Conservation (phyloP, 2,113 vertebrate genomes). For the Stercorarius parasiticus region DNA sequence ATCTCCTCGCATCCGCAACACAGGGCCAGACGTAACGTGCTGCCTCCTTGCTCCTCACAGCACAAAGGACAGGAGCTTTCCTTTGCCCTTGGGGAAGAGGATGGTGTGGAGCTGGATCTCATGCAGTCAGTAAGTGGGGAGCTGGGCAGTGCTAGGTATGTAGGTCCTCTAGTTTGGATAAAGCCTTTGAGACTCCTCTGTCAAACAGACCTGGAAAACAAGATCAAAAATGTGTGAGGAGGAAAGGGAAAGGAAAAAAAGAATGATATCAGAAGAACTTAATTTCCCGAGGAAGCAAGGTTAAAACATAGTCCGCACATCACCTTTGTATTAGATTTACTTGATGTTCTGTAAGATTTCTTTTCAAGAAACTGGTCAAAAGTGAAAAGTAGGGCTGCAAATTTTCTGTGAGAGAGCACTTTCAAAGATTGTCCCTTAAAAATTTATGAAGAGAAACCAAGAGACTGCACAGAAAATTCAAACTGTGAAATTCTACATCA, state of each 20-base stretch:
- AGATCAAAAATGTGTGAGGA: neutral
- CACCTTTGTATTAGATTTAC: neutral
- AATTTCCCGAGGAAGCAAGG: neutral
- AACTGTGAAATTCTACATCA: neutral
- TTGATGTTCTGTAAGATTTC: neutral
- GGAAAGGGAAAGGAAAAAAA: neutral
- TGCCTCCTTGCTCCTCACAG: neutral
- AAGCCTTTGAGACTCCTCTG: neutral
- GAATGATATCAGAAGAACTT: neutral
- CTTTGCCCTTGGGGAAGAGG: rapidly evolving
- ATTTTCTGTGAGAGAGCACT: neutral
- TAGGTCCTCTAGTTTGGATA: neutral
- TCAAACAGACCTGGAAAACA: neutral
- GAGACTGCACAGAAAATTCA: neutral
- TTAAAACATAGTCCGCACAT: neutral
- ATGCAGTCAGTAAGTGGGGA: neutral
- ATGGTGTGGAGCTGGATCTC: neutral
- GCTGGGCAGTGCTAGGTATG: neutral
- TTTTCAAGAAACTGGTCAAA: neutral
- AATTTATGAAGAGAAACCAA: neutral
- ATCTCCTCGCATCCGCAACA: rapidly evolving
- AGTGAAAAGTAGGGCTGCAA: neutral
- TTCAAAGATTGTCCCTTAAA: neutral
- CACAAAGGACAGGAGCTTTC: neutral
- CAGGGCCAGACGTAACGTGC: neutral